Conservation (phyloP, 1,140 invertebrate genomes). For the Drosophila arizonae region DNA sequence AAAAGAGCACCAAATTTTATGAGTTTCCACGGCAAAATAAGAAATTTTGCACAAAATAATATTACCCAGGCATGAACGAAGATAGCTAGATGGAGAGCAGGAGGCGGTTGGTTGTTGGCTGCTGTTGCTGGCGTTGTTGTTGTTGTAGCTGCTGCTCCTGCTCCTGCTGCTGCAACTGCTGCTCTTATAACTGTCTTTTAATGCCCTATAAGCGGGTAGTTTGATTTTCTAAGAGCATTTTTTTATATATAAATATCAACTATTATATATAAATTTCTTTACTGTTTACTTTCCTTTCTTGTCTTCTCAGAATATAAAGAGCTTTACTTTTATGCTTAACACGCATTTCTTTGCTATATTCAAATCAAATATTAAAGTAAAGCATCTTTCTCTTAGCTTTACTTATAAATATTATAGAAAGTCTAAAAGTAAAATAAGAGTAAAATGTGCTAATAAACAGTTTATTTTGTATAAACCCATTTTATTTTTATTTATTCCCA, state of each 20-base stretch:
- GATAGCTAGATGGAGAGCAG: not conserved
- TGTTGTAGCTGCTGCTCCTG: not conserved
- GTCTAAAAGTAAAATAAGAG: too few species aligned
- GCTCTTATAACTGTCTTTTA: slow-evolving; percentile 12
- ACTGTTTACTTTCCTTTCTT: too few species aligned
- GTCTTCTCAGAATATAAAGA: too few species aligned
- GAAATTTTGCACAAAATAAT: slow-evolving; percentile 77
- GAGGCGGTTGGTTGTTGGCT: not conserved
- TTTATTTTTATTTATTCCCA: too few species aligned
- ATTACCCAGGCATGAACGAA: slow-evolving; percentile 46
- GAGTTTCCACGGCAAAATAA: slow-evolving; percentile 75
- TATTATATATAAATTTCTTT: not conserved
- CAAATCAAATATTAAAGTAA: not conserved
- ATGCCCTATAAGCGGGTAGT: not conserved
- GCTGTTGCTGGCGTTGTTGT: not conserved
- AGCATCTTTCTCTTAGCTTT: not conserved
- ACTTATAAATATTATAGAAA: too few species aligned
- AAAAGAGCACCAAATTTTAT: slow-evolving; percentile 71
- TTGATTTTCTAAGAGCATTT: not conserved
- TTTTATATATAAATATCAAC: not conserved
- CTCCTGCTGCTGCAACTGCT: not conserved
- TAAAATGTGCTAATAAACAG: too few species aligned
- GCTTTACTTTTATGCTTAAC: not conserved
- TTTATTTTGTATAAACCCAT: too few species aligned
- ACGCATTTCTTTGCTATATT: not conserved